Conservation (phyloP, 1,140 invertebrate genomes). For the Anastrepha obliqua region DNA sequence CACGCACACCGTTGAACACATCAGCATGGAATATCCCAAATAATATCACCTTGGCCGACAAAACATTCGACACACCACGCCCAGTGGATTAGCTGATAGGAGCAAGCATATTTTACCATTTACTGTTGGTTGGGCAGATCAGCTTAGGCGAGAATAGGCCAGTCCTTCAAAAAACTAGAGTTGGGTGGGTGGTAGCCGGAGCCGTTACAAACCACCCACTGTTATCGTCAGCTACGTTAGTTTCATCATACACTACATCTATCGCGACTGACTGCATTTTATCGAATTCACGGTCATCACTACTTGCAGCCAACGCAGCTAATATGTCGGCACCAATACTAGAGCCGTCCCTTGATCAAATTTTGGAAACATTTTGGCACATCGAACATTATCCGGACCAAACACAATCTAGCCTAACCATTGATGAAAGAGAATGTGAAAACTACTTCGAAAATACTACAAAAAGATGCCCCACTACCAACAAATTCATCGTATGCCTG, state of each 20-base stretch:
- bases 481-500: slow-evolving; percentile 38
- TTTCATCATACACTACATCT: not conserved
- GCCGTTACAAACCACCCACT: not conserved
- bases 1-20: not conserved
- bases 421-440: not conserved
- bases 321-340: not conserved
- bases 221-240: not conserved
- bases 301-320: not conserved
- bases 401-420: not conserved
- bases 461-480: not conserved
- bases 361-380: not conserved
- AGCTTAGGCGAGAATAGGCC: not conserved
- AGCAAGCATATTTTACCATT: not conserved
- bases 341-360: no score
- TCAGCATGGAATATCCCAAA: not conserved
- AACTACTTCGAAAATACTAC: not conserved
- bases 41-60: slow-evolving; percentile 11
- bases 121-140: not conserved
- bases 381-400: not conserved
- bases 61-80: not conserved
- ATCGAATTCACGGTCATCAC: not conserved
- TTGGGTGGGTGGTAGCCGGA: slow-evolving; percentile 39
- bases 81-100: not conserved
- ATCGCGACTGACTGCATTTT: not conserved
- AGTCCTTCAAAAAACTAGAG: not conserved